Conservation (phyloP, 2,797 vertebrate genomes). For the Fistularia tabacaria region DNA sequence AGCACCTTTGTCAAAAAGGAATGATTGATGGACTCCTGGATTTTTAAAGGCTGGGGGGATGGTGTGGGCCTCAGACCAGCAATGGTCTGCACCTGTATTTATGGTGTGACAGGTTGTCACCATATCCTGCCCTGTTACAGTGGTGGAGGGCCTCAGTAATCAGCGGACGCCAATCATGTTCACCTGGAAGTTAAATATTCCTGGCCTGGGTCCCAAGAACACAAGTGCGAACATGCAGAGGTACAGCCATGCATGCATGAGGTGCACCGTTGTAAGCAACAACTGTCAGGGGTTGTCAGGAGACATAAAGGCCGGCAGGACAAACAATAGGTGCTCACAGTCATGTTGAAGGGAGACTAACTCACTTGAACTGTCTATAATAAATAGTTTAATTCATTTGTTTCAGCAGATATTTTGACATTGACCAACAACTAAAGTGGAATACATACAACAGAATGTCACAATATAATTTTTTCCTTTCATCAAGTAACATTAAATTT, state of each 20-base stretch:
- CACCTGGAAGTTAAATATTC: conserved; percentile 42
- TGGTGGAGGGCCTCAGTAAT: conserved; percentile 31
- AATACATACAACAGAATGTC: too few species aligned
- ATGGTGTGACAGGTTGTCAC: conserved; percentile 34
- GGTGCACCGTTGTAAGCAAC: conserved; percentile 4
- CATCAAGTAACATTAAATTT: too few species aligned
- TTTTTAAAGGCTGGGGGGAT: conserved; percentile 13
- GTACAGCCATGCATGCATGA: conserved; percentile 8
- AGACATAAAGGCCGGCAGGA: too few species aligned
- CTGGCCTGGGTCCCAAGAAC: conserved; percentile 34
- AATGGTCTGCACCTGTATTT: conserved; percentile 36
- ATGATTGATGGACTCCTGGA: conserved; percentile 34
- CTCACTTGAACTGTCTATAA: too few species aligned
- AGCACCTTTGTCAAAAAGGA: conserved; percentile 13
- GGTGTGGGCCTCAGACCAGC: conserved; percentile 15
- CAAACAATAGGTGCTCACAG: too few species aligned
- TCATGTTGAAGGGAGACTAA: too few species aligned
- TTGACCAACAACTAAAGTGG: too few species aligned
- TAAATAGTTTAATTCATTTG: too few species aligned
- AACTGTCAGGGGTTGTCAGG: background rate
- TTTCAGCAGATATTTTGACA: too few species aligned
- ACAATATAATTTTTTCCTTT: too few species aligned
- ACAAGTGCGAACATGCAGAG: conserved; percentile 39
- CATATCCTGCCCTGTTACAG: conserved; percentile 16
- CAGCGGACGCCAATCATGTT: conserved; percentile 38